phyloP scores from a whole-genome alignment of 1,140 invertebrate genomes.

The Drosophila nikananu region DNA sequence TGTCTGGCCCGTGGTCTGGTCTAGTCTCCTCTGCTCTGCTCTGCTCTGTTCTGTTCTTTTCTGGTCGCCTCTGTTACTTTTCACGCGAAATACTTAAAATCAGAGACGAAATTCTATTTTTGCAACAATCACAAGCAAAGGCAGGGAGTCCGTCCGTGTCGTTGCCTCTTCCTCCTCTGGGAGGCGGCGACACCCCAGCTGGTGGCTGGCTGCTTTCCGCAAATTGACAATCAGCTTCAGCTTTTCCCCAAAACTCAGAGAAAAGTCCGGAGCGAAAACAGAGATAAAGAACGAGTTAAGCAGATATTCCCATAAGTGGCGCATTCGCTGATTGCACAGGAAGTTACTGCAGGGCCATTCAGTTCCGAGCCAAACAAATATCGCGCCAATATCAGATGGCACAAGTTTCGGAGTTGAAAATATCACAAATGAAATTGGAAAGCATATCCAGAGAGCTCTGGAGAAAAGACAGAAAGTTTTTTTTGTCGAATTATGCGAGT shows the following conservation, averaged over 20 bases:
- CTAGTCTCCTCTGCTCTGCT: slow-evolving; percentile 30
- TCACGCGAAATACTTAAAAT: slow-evolving; percentile 83
- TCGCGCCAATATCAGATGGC: slow-evolving; percentile 39
- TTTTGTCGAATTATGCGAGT: slow-evolving; percentile 24
- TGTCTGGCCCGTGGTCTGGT: slow-evolving; percentile 36
- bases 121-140: slow-evolving; percentile 68
- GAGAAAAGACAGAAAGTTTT: neutral
- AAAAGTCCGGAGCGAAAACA: slow-evolving; percentile 47
- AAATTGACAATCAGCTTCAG: slow-evolving; percentile 71
- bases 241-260: slow-evolving; percentile 31
- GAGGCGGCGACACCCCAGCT: slow-evolving; percentile 6
- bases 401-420: slow-evolving; percentile 43
- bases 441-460: neutral
- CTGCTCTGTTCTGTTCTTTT: slow-evolving; percentile 8
- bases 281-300: slow-evolving; percentile 55
- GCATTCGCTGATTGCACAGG: slow-evolving; percentile 46
- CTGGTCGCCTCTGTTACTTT: slow-evolving; percentile 68
- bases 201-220: slow-evolving; percentile 19
- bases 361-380: slow-evolving; percentile 35
- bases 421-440: slow-evolving; percentile 36
- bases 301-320: slow-evolving; percentile 50
- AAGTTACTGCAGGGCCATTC: slow-evolving; percentile 24
- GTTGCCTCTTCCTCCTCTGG: slow-evolving; percentile 5
- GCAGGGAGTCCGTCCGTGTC: slow-evolving; percentile 33
- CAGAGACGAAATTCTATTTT: slow-evolving; percentile 83